Evolutionary conservation across 64 coral and sea anemone genomes (phyloP), one percentile per base, ranked within the genome.

Genomic region (Hydrozoanthus tunicans): DNA sequence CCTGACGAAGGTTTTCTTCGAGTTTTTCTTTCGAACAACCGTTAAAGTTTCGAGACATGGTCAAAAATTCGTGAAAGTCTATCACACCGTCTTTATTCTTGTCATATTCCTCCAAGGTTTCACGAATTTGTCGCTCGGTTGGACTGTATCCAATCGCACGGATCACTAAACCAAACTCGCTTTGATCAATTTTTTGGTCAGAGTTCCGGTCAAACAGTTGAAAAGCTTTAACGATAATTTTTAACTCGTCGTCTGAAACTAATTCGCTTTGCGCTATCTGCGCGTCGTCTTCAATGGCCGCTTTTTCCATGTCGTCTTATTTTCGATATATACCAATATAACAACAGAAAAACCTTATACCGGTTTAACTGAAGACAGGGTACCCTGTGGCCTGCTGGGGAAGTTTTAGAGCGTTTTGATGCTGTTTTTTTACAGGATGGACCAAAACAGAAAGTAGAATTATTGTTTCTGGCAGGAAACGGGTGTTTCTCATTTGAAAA

Each of bases 11-110:
- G 23, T 91, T 96, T 78, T 96, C 89, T 83, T 96, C 95, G 5
- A 94, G 93, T 80, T 94, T 91, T 6, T 94, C 78, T 56, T 80
- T 91, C 32, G 81, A 63, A 58, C 95, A 94, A 9, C 95, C 95
- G 20, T 85, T 86, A 59, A 96, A 94, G 80, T 96, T 86, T 20
- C 90, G 64, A 7, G 95, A 93, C 95, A 96, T 96, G 59, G 81
- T 24, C 24, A 96, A 90, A 77, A 96, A 96, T 70, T 96, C 95
- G 67, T 96, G 86, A 53, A 96, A 96, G 72, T 96, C 95, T 58
- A 96, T 96, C 17, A 89, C 95, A 1, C 95, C 95, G 53, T 96
- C 95, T 66, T 81, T 79, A 65, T 96, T 96, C 69, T 77, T 94
- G 60, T 96, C 95, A 82, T 91, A 96, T 66, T 89, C 59, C 51